Conservation (phyloP, 2,797 vertebrate species). For the Helicolenus hilgendorfi region DNA sequence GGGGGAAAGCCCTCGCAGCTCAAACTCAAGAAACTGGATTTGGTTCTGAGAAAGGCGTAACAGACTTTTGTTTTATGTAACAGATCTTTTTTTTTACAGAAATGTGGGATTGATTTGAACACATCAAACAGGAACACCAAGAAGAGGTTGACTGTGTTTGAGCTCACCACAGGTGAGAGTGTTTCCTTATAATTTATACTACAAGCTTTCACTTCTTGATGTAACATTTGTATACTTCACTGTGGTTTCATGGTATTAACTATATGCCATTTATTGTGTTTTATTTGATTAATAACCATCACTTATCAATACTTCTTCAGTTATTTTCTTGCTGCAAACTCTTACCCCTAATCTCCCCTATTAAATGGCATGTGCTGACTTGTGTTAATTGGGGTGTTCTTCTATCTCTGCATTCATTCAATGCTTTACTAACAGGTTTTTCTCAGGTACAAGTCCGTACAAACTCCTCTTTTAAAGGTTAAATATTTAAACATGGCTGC, state of each 20-base stretch:
- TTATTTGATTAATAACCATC: background rate
- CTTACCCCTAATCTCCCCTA: background rate
- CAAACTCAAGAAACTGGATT: background rate
- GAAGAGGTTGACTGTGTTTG: background rate
- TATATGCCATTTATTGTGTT: background rate
- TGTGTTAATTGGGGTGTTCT: background rate
- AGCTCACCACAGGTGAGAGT: conserved; percentile 66
- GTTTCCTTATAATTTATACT: background rate
- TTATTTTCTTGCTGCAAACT: background rate
- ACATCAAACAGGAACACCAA: background rate
- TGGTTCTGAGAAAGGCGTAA: background rate
- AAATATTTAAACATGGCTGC: background rate
- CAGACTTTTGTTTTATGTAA: background rate
- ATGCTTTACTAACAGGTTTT: background rate
- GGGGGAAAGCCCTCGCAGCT: background rate
- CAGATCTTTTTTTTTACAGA: background rate
- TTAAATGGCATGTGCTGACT: background rate
- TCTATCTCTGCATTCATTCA: background rate
- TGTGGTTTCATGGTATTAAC: background rate
- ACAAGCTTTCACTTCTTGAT: background rate
- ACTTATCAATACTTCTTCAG: background rate
- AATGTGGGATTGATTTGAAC: background rate
- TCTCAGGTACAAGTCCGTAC: background rate
- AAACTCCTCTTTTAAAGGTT: background rate
- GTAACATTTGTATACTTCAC: background rate